Conservation (phyloP, 2,888 invertebrate species). For the Apotomis betuletana region DNA sequence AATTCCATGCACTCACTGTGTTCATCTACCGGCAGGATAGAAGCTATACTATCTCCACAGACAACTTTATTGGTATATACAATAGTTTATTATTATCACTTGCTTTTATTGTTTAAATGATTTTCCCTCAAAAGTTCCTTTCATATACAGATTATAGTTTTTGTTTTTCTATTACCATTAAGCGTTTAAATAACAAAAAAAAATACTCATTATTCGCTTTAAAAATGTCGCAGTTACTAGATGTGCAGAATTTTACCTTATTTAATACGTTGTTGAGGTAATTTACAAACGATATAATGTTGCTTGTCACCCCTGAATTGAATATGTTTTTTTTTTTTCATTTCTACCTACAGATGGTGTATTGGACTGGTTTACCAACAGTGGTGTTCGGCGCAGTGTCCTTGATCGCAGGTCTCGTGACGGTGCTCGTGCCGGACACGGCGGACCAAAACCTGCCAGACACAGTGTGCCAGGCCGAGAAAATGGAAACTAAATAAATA, state of each 20-base stretch:
- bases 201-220: too few relatives aligned
- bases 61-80: slow-evolving; percentile 84
- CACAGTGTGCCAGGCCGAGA: slow-evolving; percentile 52
- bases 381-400: slow-evolving; percentile 51
- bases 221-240: too few relatives aligned
- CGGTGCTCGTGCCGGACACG: slow-evolving; percentile 53
- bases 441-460: slow-evolving; percentile 51
- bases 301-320: neutral
- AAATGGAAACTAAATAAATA: slow-evolving; percentile 32
- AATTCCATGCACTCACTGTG: slow-evolving; percentile 86
- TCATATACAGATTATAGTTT: too few relatives aligned
- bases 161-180: too few relatives aligned
- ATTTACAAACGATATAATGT: too few relatives aligned
- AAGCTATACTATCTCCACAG: slow-evolving; percentile 86
- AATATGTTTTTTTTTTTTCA: neutral
- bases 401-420: slow-evolving; percentile 48
- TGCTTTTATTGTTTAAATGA: neutral
- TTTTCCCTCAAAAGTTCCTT: too few relatives aligned
- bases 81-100: neutral
- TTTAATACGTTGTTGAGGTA: too few relatives aligned
- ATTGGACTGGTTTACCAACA: slow-evolving; percentile 54
- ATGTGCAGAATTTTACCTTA: too few relatives aligned
- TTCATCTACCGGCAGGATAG: slow-evolving; percentile 86
- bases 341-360: slow-evolving; percentile 44
- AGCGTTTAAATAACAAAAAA: too few relatives aligned